Percentiles rank a stretch among this genome's conserved stretches.
Evolutionary conservation across 2,888 invertebrate genomes (phyloP).

Genomic region (Drosophila bunnanda): DNA sequence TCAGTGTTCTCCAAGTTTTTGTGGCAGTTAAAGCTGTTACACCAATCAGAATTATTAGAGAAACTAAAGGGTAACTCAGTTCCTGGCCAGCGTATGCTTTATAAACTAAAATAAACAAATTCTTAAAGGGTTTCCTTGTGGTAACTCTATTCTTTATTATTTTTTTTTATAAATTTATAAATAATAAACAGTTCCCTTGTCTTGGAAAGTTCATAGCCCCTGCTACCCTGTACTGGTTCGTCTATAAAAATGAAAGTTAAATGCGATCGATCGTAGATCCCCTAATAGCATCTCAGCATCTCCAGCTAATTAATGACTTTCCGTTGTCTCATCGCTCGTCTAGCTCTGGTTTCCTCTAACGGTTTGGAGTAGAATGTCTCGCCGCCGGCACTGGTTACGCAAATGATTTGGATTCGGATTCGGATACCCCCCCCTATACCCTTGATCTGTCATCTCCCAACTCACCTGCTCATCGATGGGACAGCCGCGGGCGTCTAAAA

Average conservation of each 20-base stretch:
- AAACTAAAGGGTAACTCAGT: not conserved
- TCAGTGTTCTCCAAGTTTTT: slow-evolving; percentile 5
- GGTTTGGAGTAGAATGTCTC: slow-evolving; percentile 25
- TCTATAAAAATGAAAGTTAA: slow-evolving; percentile 53
- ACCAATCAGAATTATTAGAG: not conserved
- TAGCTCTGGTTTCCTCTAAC: slow-evolving; percentile 19
- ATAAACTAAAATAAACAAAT: not conserved
- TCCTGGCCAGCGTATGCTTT: not conserved
- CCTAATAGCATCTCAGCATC: slow-evolving; percentile 34
- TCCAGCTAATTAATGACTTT: slow-evolving; percentile 42
- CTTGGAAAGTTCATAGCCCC: not conserved
- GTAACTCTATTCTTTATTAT: not conserved
- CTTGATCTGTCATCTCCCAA: not conserved
- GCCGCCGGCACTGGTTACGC: slow-evolving; percentile 50
- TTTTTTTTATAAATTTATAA: not conserved
- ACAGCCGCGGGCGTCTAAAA: slow-evolving; percentile 90
- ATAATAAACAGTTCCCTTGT: too few species aligned
- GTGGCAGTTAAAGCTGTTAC: not conserved
- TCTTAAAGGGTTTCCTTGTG: not conserved
- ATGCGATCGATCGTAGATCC: slow-evolving; percentile 42
- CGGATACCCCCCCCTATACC: not conserved
- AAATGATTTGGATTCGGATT: slow-evolving; percentile 28
- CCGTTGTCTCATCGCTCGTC: slow-evolving; percentile 34
- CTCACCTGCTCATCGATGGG: slow-evolving; percentile 88
- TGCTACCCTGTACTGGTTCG: slow-evolving; percentile 17